phyloP scores from a whole-genome alignment of 2,888 invertebrate species.

The Punctoribates punctum region DNA sequence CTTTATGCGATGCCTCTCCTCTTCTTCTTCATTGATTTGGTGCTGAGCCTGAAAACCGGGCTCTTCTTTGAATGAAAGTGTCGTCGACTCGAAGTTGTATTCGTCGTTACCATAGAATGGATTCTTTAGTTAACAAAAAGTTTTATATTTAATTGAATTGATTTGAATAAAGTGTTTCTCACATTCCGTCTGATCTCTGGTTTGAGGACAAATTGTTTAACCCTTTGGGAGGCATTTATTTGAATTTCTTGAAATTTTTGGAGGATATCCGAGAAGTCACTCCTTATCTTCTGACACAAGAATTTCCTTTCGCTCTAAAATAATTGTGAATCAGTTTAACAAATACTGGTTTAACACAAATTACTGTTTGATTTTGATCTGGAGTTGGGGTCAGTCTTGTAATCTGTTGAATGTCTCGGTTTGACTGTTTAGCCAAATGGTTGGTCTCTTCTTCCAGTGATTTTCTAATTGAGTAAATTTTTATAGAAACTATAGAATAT shows the following conservation, averaged over 20 bases:
- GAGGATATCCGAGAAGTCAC: conserved; percentile 83
- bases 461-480: conserved; percentile 53
- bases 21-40: conserved; percentile 63
- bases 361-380: conserved; percentile 45
- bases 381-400: neutral
- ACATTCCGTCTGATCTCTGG: conserved; percentile 44
- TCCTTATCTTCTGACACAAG: conserved; percentile 79
- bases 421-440: conserved; percentile 69
- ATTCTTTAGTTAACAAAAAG: neutral
- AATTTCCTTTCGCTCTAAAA: conserved; percentile 72
- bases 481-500: neutral
- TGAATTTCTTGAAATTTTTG: conserved; percentile 79
- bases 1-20: conserved; percentile 71
- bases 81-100: conserved; percentile 9
- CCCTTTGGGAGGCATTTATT: conserved; percentile 79
- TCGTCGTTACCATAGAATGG: conserved; percentile 3
- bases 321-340: neutral
- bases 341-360: neutral
- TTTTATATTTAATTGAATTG: neutral
- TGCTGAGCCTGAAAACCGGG: conserved; percentile 45
- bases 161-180: neutral
- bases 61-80: conserved; percentile 11
- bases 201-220: conserved; percentile 70
- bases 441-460: conserved; percentile 93
- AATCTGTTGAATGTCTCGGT: neutral